phyloP scores from a whole-genome alignment of 2,888 invertebrate species.

The Agrotis segetum region DNA sequence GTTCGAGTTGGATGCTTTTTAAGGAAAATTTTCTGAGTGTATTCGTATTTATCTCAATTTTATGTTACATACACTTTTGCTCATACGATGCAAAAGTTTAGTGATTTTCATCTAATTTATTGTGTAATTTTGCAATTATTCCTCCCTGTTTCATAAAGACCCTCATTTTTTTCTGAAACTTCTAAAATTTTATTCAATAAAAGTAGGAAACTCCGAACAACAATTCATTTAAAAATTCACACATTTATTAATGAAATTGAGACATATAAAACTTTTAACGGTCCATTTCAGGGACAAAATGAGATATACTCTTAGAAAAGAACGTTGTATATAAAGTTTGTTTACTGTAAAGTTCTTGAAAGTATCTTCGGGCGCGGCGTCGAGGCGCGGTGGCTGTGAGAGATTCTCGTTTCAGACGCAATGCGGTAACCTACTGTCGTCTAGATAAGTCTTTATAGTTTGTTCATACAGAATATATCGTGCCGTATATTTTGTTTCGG shows the following conservation, averaged over 20 bases:
- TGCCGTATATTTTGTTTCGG: slow-evolving; percentile 29
- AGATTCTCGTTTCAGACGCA: slow-evolving; percentile 51
- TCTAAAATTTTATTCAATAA: neutral
- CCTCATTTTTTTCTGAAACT: neutral
- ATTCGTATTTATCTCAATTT: neutral
- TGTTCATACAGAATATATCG: slow-evolving; percentile 32
- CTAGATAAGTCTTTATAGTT: slow-evolving; percentile 25
- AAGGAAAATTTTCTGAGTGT: neutral
- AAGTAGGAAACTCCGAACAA: neutral
- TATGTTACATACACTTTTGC: neutral
- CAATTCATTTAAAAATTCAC: slow-evolving; percentile 1
- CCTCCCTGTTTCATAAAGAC: neutral
- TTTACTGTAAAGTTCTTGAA: slow-evolving; percentile 42
- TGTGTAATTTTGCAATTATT: neutral
- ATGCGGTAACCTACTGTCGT: slow-evolving; percentile 42
- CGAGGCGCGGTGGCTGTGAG: slow-evolving; percentile 3
- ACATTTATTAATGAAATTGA: slow-evolving; percentile 1
- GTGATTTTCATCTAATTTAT: too few relatives aligned
- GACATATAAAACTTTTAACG: slow-evolving; percentile 18
- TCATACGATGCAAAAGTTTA: too few relatives aligned
- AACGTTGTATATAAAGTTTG: slow-evolving; percentile 35
- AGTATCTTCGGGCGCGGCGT: slow-evolving; percentile 18
- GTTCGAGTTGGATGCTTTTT: neutral
- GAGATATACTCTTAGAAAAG: slow-evolving; percentile 1
- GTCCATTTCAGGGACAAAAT: slow-evolving; percentile 1